Conservation (phyloP, 2,888 invertebrate species). For the Drosophila parthenogenetica region DNA sequence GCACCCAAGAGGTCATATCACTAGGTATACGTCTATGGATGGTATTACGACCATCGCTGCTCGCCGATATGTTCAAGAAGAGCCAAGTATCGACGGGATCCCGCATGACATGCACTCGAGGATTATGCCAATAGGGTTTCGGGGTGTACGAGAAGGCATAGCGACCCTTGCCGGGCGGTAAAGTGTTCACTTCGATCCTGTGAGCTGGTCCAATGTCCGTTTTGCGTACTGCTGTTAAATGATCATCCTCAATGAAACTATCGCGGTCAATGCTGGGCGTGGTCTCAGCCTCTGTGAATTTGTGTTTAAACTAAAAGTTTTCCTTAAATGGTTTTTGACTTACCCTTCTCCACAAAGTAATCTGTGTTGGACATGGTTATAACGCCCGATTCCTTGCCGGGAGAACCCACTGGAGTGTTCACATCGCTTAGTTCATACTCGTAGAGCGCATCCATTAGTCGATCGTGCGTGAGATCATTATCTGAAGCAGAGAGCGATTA, state of each 20-base stretch:
- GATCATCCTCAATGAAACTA: slow-evolving; percentile 74
- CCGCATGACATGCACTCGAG: slow-evolving; percentile 91
- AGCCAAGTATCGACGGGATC: slow-evolving; percentile 92
- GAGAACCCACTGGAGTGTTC: slow-evolving; percentile 77
- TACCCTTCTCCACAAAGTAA: slow-evolving; percentile 79
- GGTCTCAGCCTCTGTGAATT: slow-evolving; percentile 70
- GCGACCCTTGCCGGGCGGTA: slow-evolving; percentile 94
- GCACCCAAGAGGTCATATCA: slow-evolving; percentile 93
- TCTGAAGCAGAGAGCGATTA: slow-evolving; percentile 48
- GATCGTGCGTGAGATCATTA: slow-evolving; percentile 79
- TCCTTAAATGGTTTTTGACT: not conserved
- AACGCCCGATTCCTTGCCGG: slow-evolving; percentile 83
- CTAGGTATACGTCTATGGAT: slow-evolving; percentile 90
- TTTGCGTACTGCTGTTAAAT: slow-evolving; percentile 82
- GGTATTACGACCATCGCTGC: slow-evolving; percentile 87
- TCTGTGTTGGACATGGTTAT: slow-evolving; percentile 83
- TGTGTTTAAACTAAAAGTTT: not conserved
- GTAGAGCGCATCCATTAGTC: slow-evolving; percentile 79
- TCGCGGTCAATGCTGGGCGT: slow-evolving; percentile 62
- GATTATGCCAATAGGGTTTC: slow-evolving; percentile 91
- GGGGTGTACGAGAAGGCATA: slow-evolving; percentile 96
- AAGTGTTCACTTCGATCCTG: slow-evolving; percentile 87
- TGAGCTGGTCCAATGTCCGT: slow-evolving; percentile 85
- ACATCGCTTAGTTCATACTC: slow-evolving; percentile 79
- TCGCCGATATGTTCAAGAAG: slow-evolving; percentile 92